These are phyloP conservation scores for Pollenia amentaria DNA, from an alignment of 2,888 invertebrate genomes.

Conservation along the genomic window DNA sequence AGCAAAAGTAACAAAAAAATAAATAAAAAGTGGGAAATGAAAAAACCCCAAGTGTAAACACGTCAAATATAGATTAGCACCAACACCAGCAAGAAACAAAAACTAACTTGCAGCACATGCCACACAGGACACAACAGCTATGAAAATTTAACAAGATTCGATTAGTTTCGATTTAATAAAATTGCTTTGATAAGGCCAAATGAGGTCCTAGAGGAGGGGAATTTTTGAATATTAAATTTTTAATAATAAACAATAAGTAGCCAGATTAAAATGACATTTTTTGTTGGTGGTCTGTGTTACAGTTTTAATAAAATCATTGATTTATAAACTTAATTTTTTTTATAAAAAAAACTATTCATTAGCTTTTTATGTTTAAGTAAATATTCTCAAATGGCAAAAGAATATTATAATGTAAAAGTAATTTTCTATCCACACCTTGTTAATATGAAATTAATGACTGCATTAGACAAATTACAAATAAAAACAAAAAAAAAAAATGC, in stretches of 20 bases:
- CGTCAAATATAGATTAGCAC: constrained; percentile 74
- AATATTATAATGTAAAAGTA: constrained; percentile 75
- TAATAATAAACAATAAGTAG: background rate
- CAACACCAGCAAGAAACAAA: constrained; percentile 52
- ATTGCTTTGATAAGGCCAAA: constrained; percentile 35
- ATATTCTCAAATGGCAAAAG: constrained; percentile 15
- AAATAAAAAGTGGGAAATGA: constrained; percentile 54
- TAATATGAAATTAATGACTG: constrained; percentile 86
- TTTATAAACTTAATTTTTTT: constrained; percentile 33
- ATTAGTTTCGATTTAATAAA: constrained; percentile 73
- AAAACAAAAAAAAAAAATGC: constrained; percentile 55
- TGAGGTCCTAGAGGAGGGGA: background rate
- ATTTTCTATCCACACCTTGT: constrained; percentile 85
- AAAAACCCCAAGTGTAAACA: constrained; percentile 70
- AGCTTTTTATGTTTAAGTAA: constrained; percentile 1
- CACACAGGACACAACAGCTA: constrained; percentile 55
- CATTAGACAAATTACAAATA: constrained; percentile 83
- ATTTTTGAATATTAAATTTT: background rate
- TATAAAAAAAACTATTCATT: constrained; percentile 11
- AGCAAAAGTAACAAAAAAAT: constrained; percentile 15
- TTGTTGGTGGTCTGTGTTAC: background rate
- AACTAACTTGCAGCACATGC: constrained; percentile 70
- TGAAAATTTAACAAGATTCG: constrained; percentile 73
- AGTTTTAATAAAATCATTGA: constrained; percentile 25
- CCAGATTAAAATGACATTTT: background rate